Evolutionary conservation across 2,797 vertebrate species (phyloP).

Genomic region (Psittacula echo): DNA sequence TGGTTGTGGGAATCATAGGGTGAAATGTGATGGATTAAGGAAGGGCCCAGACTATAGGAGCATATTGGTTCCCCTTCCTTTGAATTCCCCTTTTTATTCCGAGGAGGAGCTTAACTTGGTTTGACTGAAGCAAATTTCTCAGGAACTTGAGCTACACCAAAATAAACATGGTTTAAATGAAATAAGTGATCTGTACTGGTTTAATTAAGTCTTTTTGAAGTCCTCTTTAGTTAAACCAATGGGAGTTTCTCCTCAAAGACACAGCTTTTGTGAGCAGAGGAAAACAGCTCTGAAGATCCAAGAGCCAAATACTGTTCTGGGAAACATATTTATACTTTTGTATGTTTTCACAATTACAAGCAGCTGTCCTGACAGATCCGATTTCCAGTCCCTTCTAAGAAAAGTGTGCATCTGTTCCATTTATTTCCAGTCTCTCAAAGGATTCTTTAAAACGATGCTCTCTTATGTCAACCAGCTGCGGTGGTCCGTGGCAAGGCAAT

Average conservation of each 20-base stretch:
- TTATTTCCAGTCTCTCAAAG: slow-evolving; percentile 56
- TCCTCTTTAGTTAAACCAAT: neutral
- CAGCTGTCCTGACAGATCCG: slow-evolving; percentile 11
- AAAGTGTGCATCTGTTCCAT: slow-evolving; percentile 61
- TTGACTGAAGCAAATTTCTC: neutral
- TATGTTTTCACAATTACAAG: neutral
- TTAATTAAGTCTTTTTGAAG: slow-evolving; percentile 13
- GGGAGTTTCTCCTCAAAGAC: slow-evolving; percentile 19
- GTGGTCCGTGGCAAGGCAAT: neutral
- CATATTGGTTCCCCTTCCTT: neutral
- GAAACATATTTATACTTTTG: slow-evolving; percentile 5
- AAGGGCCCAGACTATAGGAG: neutral
- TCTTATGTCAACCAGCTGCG: slow-evolving; percentile 45
- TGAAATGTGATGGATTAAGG: neutral
- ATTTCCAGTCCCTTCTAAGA: slow-evolving; percentile 43
- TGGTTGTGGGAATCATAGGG: neutral
- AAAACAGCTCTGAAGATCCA: neutral
- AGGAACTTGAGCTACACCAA: neutral
- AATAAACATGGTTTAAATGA: slow-evolving; percentile 20
- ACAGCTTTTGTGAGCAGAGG: neutral
- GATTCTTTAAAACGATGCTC: neutral
- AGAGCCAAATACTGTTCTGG: neutral
- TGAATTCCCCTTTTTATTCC: neutral
- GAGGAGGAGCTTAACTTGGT: neutral
- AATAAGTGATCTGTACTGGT: neutral